Conservation (phyloP, 1,140 invertebrate species). For the Penaeus chinensis region DNA sequence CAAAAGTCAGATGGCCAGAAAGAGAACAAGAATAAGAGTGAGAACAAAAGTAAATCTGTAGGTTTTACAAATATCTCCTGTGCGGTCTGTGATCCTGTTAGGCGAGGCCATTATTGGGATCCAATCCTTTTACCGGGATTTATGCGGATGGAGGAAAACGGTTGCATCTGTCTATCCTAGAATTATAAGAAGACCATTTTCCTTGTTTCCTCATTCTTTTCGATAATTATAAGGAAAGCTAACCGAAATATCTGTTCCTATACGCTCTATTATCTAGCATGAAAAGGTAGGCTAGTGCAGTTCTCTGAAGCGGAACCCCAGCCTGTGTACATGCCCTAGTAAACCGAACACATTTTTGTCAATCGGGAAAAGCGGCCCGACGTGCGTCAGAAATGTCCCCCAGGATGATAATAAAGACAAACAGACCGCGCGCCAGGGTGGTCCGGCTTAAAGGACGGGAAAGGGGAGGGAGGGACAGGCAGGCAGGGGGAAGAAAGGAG, state of each 20-base stretch:
- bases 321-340: no score
- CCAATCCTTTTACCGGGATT: slow-evolving; percentile 47
- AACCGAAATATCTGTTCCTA: no score
- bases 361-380: no score
- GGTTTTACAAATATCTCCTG: slow-evolving; percentile 34
- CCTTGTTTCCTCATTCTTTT: no score
- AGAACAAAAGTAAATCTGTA: slow-evolving; percentile 10
- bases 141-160: slow-evolving; percentile 14
- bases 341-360: no score
- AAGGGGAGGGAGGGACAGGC: background rate
- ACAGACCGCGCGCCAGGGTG: background rate
- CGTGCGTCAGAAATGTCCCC: background rate
- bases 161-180: slow-evolving; percentile 23
- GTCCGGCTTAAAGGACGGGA: background rate
- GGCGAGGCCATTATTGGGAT: slow-evolving; percentile 29
- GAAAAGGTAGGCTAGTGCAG: no score
- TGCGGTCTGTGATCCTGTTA: slow-evolving; percentile 48
- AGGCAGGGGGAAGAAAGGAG: background rate
- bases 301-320: no score
- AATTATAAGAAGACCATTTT: background rate
- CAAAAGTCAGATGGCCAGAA: background rate
- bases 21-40: background rate
- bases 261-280: no score
- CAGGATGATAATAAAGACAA: background rate
- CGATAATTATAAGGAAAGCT: no score